Evolutionary conservation across 2,113 vertebrate genomes (phyloP), one percentile per base, ranked within the genome.

Genomic region (Ptychochromis oligacanthus): DNA sequence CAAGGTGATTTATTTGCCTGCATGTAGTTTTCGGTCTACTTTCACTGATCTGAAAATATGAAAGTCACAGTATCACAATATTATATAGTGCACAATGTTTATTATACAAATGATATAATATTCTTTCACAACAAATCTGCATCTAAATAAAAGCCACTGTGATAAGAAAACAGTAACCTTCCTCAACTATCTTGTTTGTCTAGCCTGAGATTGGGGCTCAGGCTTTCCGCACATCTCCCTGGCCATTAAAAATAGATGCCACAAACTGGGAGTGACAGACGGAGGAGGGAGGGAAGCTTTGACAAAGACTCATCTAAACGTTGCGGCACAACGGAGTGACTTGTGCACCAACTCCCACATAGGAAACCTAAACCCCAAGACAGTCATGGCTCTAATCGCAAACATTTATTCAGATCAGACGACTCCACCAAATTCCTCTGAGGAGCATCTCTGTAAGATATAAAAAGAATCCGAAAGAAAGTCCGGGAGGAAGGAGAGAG

Each of bases 371-470:
- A 90, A 84, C 75, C 91, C 61, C 89, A 82, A 91, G 85, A 88
- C 83, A 86, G 85, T 77, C 62, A 70, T 3, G 14, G 55, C 90
- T 88, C 87, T 91, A 93, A 94, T 93, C 89, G 74, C 89, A 93
- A 94, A 93, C 93, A 95, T 93, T 94, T 94, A 94, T 94, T 94
- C 94, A 91, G 84, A 94, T 94, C 91, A 93, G 88, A 93, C 88
- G 78, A 79, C 86, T 78, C 75, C 57, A 60, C 70, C 14, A 70
- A 76, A 80, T 7, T 85, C 87, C 94, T 89, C 90, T 38, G 82
- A 90, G 91, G 88, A 90, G 72, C 81, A 59, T 87, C 82, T 83
- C 87, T 70, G 84, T 26, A 43, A 89, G 88, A 88, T 89, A 82
- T 88, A 87, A 93, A 91, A 91, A 83, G 84, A 89, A 65, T 52